These are phyloP conservation scores for Anguilla anguilla DNA, from an alignment of 2,797 vertebrate species.

Conservation along the genomic window DNA sequence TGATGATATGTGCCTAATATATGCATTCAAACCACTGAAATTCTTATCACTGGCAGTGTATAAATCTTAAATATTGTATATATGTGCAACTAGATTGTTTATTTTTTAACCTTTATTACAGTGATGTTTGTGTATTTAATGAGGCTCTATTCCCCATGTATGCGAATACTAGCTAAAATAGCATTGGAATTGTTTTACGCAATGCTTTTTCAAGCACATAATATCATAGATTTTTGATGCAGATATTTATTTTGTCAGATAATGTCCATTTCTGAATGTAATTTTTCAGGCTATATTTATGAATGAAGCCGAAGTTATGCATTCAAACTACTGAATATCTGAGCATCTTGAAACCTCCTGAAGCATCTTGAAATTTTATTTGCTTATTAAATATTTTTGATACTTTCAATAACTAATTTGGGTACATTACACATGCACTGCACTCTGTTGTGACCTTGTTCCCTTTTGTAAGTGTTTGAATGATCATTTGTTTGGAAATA, in stretches of 20 bases:
- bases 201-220: conserved; percentile 37
- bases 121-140: neutral
- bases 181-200: neutral
- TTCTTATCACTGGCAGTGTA: neutral
- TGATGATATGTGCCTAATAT: neutral
- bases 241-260: conserved; percentile 23
- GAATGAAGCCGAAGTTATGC: conserved; percentile 54
- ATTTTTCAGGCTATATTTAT: conserved; percentile 30
- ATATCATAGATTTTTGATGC: conserved; percentile 5
- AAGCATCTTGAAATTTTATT: conserved; percentile 22
- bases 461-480: conserved; percentile 65
- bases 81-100: neutral
- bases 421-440: conserved; percentile 38
- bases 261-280: conserved; percentile 11
- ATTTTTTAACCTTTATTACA: neutral
- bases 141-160: neutral
- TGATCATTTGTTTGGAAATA: conserved; percentile 49
- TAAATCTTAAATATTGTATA: neutral
- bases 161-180: neutral
- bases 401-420: conserved; percentile 58
- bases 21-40: neutral
- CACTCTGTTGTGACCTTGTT: conserved; percentile 57
- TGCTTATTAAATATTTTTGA: conserved; percentile 40
- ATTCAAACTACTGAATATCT: conserved; percentile 73
- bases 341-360: conserved; percentile 69